These are phyloP conservation scores for Hirtodrosophila alboralis DNA, from an alignment of 2,888 invertebrate genomes.

Conservation along the genomic window DNA sequence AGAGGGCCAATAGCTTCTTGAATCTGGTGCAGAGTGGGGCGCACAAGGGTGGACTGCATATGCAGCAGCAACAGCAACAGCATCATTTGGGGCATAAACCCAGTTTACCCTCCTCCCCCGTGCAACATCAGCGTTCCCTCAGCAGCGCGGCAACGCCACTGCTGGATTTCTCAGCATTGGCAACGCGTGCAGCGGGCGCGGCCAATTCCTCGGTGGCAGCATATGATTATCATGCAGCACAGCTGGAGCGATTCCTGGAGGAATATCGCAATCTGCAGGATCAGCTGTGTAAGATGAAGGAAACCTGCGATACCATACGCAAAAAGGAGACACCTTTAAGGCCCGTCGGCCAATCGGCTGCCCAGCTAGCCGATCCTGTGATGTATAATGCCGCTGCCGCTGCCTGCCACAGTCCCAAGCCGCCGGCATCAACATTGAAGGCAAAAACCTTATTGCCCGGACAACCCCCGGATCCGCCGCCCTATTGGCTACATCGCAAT, in stretches of 20 bases:
- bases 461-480: constrained; percentile 84
- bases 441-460: constrained; percentile 85
- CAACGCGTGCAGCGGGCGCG: constrained; percentile 72
- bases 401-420: constrained; percentile 82
- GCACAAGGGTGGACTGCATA: constrained; percentile 61
- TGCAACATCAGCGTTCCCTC: constrained; percentile 84
- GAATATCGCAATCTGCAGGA: constrained; percentile 91
- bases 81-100: constrained; percentile 84
- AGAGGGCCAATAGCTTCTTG: constrained; percentile 89
- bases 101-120: constrained; percentile 88
- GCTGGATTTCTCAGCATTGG: constrained; percentile 80
- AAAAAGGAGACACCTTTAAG: constrained; percentile 84
- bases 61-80: too few relatives aligned
- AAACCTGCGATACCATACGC: constrained; percentile 89
- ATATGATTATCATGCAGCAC: constrained; percentile 91
- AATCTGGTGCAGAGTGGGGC: constrained; percentile 86
- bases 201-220: constrained; percentile 85
- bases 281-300: constrained; percentile 92
- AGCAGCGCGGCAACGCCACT: constrained; percentile 83
- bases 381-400: constrained; percentile 83
- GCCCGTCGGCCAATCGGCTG: constrained; percentile 79
- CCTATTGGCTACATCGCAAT: constrained; percentile 85
- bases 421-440: constrained; percentile 85
- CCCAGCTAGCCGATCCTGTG: constrained; percentile 84
- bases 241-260: constrained; percentile 91